These are phyloP conservation scores for Octopus bimaculoides DNA, from an alignment of 1,140 invertebrate genomes.

Conservation along the genomic window DNA sequence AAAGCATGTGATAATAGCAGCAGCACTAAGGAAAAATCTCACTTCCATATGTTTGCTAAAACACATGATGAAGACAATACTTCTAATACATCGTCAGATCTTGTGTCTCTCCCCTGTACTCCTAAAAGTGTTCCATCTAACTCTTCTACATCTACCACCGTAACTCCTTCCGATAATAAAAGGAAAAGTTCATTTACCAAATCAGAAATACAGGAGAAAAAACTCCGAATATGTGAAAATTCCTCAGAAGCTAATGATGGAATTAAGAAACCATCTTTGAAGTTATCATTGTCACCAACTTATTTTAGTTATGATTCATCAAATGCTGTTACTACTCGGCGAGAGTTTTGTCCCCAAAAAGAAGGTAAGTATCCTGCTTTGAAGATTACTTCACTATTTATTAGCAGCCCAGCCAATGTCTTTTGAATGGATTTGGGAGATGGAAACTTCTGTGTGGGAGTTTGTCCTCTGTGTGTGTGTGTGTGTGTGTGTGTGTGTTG, in stretches of 20 bases:
- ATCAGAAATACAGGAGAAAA: not conserved
- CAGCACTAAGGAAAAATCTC: not conserved
- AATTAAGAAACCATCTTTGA: not conserved
- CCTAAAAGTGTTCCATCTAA: not conserved
- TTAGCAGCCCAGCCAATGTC: too few relatives aligned
- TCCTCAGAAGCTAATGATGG: not conserved
- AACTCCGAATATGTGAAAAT: not conserved
- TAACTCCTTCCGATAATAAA: not conserved
- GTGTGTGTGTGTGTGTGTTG: too few relatives aligned
- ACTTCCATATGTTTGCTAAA: constrained; percentile 5
- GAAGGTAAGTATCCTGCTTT: not conserved
- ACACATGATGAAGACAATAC: not conserved
- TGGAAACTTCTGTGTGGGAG: too few relatives aligned
- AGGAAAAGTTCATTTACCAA: not conserved
- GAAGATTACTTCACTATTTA: too few relatives aligned
- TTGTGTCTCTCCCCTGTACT: not conserved
- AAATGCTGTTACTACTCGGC: not conserved
- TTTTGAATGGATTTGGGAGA: too few relatives aligned
- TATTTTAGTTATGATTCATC: constrained; percentile 30
- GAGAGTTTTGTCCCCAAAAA: constrained; percentile 8
- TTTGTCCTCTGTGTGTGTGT: too few relatives aligned
- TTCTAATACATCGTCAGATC: too few relatives aligned
- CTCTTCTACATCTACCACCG: not conserved
- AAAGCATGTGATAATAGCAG: too few relatives aligned
- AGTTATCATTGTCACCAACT: constrained; percentile 34